Evolutionary conservation across 2,888 invertebrate species (phyloP).

Genomic region (Dorcus parallelipipedus): DNA sequence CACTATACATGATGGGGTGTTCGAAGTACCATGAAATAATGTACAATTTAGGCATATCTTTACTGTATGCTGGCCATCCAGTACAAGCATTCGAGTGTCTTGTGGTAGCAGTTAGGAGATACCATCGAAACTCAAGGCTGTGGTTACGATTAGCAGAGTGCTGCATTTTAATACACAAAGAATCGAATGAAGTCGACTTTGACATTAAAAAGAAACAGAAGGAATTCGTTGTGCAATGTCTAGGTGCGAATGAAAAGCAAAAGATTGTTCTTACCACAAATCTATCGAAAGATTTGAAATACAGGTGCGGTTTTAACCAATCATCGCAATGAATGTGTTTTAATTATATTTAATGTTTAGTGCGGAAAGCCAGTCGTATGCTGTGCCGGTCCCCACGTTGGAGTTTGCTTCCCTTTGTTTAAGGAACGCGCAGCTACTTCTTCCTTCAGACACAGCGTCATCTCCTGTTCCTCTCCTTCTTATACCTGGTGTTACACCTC

Average conservation of each 20-base stretch:
- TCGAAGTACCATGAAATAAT: conserved; percentile 64
- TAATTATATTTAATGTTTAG: conserved; percentile 31
- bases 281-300: conserved; percentile 54
- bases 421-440: conserved; percentile 73
- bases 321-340: not conserved
- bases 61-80: conserved; percentile 77
- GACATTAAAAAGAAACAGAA: conserved; percentile 57
- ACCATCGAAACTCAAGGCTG: conserved; percentile 82
- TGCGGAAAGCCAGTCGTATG: conserved; percentile 69
- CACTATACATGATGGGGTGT: conserved; percentile 61
- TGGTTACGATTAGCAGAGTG: conserved; percentile 95
- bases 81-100: conserved; percentile 88
- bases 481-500: conserved; percentile 44
- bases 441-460: conserved; percentile 54
- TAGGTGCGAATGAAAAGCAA: conserved; percentile 58
- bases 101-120: conserved; percentile 78
- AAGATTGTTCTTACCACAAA: conserved; percentile 60
- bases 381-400: conserved; percentile 81
- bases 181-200: conserved; percentile 59
- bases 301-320: conserved; percentile 42
- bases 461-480: conserved; percentile 45
- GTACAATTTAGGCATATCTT: conserved; percentile 80
- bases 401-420: conserved; percentile 89
- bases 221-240: conserved; percentile 56
- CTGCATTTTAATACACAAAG: conserved; percentile 66